Conservation (phyloP, 2,888 invertebrate genomes). For the Laothoe populi region DNA sequence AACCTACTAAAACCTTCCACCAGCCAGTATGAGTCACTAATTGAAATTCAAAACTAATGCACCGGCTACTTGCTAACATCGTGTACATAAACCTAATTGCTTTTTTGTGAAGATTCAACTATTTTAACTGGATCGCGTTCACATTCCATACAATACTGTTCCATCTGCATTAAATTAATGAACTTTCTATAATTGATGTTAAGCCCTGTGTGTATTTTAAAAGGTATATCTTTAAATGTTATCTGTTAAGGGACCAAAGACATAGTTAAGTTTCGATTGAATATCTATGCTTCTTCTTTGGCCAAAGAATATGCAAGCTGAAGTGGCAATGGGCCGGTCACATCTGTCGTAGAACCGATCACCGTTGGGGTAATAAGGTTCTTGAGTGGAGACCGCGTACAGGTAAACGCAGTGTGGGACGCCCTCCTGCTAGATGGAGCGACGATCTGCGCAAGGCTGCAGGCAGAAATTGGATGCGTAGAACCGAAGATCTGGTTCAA, state of each 20-base stretch:
- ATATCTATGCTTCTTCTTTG: no score
- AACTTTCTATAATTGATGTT: constrained; percentile 1
- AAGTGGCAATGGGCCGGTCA: no score
- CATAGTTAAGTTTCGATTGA: neutral
- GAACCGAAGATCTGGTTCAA: no score
- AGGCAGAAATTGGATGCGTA: no score
- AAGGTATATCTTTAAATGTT: neutral
- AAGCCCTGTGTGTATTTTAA: neutral
- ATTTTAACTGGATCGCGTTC: constrained; percentile 25
- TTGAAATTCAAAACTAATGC: constrained; percentile 38
- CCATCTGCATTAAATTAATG: constrained; percentile 4
- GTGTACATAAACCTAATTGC: constrained; percentile 39
- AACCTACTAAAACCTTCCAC: neutral
- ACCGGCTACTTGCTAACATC: constrained; percentile 33
- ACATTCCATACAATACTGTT: constrained; percentile 16
- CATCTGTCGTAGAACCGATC: no score
- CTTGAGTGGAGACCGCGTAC: no score
- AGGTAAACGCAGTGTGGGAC: no score
- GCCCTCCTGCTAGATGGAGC: no score
- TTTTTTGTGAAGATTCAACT: constrained; percentile 34
- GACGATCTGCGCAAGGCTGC: no score
- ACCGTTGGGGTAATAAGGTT: no score
- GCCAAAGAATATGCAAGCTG: no score
- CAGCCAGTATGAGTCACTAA: constrained; percentile 36
- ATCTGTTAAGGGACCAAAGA: neutral